Conservation (phyloP, 1,140 invertebrate species). For the Drosophila athabasca region DNA sequence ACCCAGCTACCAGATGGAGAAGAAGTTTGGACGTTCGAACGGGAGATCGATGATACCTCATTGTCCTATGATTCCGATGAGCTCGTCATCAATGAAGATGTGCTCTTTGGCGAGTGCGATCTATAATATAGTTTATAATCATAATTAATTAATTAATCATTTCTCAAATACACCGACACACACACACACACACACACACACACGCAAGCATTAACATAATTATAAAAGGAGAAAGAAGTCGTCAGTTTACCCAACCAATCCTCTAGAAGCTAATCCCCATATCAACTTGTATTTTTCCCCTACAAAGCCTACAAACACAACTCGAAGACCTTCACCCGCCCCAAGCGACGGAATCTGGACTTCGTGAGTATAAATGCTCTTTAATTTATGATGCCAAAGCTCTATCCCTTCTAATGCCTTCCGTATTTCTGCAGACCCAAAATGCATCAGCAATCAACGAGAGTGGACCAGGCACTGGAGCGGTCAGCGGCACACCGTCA, state of each 20-base stretch:
- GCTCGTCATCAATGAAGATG: constrained; percentile 47
- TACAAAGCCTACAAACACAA: constrained; percentile 73
- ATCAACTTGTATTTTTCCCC: constrained; percentile 15
- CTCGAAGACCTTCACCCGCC: constrained; percentile 79
- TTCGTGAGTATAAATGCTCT: constrained; percentile 58
- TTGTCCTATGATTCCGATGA: constrained; percentile 25
- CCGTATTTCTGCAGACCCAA: constrained; percentile 34
- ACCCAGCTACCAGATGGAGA: no score
- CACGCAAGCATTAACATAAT: not conserved
- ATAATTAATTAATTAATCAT: not conserved
- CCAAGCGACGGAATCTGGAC: constrained; percentile 75
- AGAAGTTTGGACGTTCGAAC: constrained; percentile 1
- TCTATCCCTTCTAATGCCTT: not conserved
- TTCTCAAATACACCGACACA: not conserved
- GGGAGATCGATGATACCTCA: constrained; percentile 20
- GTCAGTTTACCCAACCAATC: not conserved
- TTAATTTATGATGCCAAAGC: not conserved
- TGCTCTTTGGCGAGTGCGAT: constrained; percentile 21
- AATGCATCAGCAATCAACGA: constrained; percentile 42
- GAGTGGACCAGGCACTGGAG: constrained; percentile 17
- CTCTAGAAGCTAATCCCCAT: constrained; percentile 14
- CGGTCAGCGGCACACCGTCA: constrained; percentile 10
- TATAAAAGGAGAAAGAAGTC: not conserved
- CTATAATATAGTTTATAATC: not conserved
- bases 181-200: not conserved